A percentile compares a stretch with the other conserved stretches of the same genome.
These are phyloP conservation scores for Acropora yongei DNA, from an alignment of 64 coral and sea anemone species.

Conservation along the genomic window DNA sequence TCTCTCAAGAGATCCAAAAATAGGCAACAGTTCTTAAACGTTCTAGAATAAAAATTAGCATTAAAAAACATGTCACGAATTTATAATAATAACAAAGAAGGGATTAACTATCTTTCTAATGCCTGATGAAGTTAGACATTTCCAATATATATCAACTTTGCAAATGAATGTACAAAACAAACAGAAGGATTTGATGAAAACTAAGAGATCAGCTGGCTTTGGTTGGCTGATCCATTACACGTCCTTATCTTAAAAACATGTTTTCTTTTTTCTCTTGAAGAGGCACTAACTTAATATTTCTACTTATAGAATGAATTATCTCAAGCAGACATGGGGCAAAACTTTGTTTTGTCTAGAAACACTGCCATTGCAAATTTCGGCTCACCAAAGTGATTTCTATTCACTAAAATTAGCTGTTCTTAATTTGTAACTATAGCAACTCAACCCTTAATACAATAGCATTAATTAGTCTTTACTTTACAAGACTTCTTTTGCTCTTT, in stretches of 20 bases:
- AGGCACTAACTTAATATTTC: too few species aligned
- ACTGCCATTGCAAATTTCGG: background rate
- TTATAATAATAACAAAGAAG: background rate
- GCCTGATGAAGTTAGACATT: background rate
- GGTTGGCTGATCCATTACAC: background rate
- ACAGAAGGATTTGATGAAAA: background rate
- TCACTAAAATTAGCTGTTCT: background rate
- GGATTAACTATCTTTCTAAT: background rate
- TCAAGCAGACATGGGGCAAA: background rate
- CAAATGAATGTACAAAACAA: background rate
- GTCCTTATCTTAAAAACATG: background rate
- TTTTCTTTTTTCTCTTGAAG: background rate
- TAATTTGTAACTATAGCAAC: constrained; percentile 5
- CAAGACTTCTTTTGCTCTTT: too few species aligned
- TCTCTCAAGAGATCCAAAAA: background rate
- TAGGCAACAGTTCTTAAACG: background rate
- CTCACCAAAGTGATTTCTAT: background rate
- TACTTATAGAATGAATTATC: too few species aligned
- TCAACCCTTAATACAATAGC: background rate
- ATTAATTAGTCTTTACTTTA: too few species aligned
- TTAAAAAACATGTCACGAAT: background rate
- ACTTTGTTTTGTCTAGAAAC: background rate
- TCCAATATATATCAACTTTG: background rate
- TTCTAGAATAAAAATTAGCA: background rate
- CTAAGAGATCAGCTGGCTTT: background rate